Base-by-base conservation (phyloP, 2,113 vertebrate species). In the Pseudorectes ferrugineus region DNA sequence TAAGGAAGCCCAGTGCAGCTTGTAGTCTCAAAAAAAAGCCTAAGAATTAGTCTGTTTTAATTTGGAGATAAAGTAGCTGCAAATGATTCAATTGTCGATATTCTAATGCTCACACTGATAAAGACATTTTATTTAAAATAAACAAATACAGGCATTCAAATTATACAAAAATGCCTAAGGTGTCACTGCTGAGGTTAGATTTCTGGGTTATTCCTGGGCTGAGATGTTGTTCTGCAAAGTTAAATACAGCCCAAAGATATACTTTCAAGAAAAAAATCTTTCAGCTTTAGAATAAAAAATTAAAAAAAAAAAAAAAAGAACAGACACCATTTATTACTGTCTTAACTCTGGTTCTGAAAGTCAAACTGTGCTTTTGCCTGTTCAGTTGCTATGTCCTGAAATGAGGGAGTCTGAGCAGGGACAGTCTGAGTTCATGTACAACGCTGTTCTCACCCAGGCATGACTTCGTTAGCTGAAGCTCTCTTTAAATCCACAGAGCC, bases 251-350 rank as follows among this genome's bases (percentile, higher is more conserved):
- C 24, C 1, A 3, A 77, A 82, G 3, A 12, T 9, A 31, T 0
- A 31, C 5, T 66, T 89, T 23, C 26, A 93, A 33, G 65, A 17
- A 79, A 72, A 71, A 29, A 22, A 35, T 1, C 12, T 38, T 61
- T 62, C 49, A 3, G 3, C 4, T 68, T 58, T 66, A 24, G 11
- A 8, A 85, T 15, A 13, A 48, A 4, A 22, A 75, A 7, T n/a
- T 57, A 10, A 4, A 8, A 11, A 10, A 9, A 9, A 12, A 12
- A 15, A 18, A 42, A 35, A 22, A 48, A 38, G 0, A 42, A 2
- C 5, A 17, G 33, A 61, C 4, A 28, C 24, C 3, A 18, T 33
- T 46, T 70, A 20, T 62, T 87, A 31, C 15, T 59, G 11, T 25
- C 29, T 67, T 51, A 81, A 51, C 24, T 82, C 57, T 68, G 45